Base-by-base conservation (phyloP, 2,888 invertebrate genomes). In the Pyrocoelia pectoralis region DNA sequence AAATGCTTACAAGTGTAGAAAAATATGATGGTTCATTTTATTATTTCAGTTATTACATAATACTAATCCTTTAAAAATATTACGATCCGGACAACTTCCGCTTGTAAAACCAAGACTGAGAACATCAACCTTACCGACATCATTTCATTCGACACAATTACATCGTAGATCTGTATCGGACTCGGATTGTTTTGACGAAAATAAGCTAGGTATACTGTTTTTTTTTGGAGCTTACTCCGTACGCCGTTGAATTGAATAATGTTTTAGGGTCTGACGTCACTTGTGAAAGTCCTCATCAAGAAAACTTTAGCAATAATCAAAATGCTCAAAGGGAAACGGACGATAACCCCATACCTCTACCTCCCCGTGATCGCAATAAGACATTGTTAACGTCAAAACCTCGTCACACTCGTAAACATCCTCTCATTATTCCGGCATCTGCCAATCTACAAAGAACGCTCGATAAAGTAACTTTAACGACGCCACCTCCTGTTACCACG, bases 331-430 rank as follows among this genome's bases (percentile, higher is more conserved):
- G 53, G 56, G 58, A 50, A 10, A 46, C 46, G 8, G 81, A 81
- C 10, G 80, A 81, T 40, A 92, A 92, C 81, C 89, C 90, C 0
- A 87, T 93, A 66, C 93, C 93, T 0, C 80, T 94, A 66, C 94
- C 94, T 0, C 93, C 94, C 0, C 84, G 92, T 69, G 92, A 92
- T 75, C 83, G 89, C 15, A 87, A 86, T 17, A 87, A 88, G 75
- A 83, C 84, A 0, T 81, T 88, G n/a, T 83, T 87, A 64, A 85
- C 87, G 8, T 85, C 83, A 28, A 87, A 91, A 74, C 87, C 89
- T 0, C 83, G 93, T 10, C 93, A 93, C 76, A 90, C 92, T 59
- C 84, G 94, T 38, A 94, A 92, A 76, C 90, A 93, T 83, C 93
- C 94, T 0, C 81, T 94, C 33, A 88, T 93, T 53, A 90, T 93